These are phyloP conservation scores for Microcebus jonahi DNA, from an alignment of 2,113 vertebrate genomes.

Conservation along the genomic window DNA sequence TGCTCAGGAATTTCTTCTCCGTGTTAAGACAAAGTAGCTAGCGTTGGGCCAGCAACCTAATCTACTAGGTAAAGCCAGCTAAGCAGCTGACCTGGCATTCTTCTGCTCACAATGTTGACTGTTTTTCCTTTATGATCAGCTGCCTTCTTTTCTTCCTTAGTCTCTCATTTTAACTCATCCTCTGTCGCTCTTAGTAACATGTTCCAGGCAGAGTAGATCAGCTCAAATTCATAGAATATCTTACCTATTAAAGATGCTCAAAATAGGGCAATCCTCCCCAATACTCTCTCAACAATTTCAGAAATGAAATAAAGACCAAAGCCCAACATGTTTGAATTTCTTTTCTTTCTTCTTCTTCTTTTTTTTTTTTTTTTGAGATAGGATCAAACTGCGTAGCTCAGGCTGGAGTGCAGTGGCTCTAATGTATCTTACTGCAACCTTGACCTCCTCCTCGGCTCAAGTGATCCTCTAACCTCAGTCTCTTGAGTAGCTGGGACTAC, in stretches of 20 bases:
- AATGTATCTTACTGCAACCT: too few relatives aligned
- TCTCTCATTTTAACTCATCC: not conserved
- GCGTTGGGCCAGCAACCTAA: not conserved
- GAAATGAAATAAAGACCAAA: conserved; percentile 5
- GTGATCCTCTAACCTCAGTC: too few relatives aligned
- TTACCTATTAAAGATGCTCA: not conserved
- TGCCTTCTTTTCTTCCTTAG: not conserved
- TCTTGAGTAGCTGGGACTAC: too few relatives aligned
- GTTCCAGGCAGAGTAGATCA: not conserved
- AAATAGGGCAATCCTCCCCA: not conserved
- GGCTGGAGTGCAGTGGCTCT: too few relatives aligned
- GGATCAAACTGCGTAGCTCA: too few relatives aligned
- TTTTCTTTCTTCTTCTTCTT: not conserved
- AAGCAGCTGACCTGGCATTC: not conserved
- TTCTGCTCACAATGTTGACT: rapidly evolving
- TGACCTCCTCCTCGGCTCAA: too few relatives aligned
- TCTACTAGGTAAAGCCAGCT: not conserved
- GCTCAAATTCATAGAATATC: not conserved
- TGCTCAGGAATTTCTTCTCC: not conserved
- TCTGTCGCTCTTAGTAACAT: not conserved
- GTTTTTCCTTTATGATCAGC: not conserved
- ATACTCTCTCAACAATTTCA: not conserved
- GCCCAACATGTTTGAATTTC: not conserved
- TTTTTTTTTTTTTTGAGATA: too few relatives aligned
- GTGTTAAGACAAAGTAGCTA: not conserved